Base-by-base conservation (phyloP, 1,140 invertebrate species). In the Mercenaria mercenaria region DNA sequence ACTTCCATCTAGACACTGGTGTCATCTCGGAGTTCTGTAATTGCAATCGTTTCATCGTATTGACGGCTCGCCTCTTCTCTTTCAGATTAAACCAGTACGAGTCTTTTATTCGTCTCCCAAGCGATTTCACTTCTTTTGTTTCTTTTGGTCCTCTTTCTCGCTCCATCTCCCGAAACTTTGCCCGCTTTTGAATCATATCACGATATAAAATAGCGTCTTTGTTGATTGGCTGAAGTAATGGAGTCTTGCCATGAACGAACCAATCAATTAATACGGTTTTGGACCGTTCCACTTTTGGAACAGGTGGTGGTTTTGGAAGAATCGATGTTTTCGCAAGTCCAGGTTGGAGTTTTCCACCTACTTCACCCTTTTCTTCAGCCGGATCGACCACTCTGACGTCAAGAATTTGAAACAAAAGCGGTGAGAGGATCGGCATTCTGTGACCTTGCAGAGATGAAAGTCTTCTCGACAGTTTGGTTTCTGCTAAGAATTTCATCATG, bases 161-260 rank as follows among this genome's bases (percentile, higher is more conserved):
- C 23, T 34, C 26, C 1, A 47, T 37, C 34, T 89, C 81, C 26
- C 88, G 29, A 20, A 83, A 76, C 47, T 77, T 72, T 4, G 88
- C 88, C 6, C 88, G 80, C 39, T 84, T 83, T 84, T 89, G 88
- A 61, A 89, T 89, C 79, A 89, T 83, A 52, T 89, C 88, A n/a
- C 88, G 64, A 39, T 89, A 89, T 37, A 83, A 77, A 20, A 89
- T 89, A n/a, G 88, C 88, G 72, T 89, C 81, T 61, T 61, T 83
- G 72, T 76, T 83, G 72, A 89, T 89, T 84, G 88, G 88, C 59
- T 89, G 79, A 26, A 89, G 80, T 61, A 89, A 64, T 0, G 88
- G 88, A 0, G 88, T 89, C 64, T 89, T 89, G 26, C 88, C 88
- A 50, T 89, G 64, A 13, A 89, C 52, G 80, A 89, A 89, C 88